Percentiles rank a stretch among this genome's conserved stretches.
Evolutionary conservation across 2,113 vertebrate species (phyloP).

Genomic region (Ophthalmotilapia sp.): DNA sequence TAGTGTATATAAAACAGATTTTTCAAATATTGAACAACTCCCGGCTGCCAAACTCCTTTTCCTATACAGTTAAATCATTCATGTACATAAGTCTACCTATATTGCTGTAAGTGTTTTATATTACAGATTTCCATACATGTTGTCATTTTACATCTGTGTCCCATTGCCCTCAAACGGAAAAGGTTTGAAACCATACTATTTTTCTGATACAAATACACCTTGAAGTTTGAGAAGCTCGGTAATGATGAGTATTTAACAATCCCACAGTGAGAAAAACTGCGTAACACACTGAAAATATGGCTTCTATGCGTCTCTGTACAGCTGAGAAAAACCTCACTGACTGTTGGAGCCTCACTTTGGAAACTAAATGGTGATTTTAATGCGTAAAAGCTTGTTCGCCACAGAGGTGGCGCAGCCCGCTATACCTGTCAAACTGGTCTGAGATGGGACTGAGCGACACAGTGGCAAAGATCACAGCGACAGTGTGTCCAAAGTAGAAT

Average conservation of each 20-base stretch:
- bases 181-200: background rate
- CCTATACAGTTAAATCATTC: slow-evolving; percentile 2
- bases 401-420: background rate
- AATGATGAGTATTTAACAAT: background rate
- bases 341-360: background rate
- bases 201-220: background rate
- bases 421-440: slow-evolving; percentile 35
- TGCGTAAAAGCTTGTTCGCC: background rate
- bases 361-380: background rate
- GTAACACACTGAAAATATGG: background rate
- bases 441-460: background rate
- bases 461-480: slow-evolving; percentile 11
- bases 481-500: slow-evolving; percentile 9
- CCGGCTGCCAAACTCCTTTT: background rate
- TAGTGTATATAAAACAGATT: slow-evolving; percentile 2
- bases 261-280: background rate
- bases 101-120: background rate
- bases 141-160: background rate
- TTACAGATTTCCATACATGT: slow-evolving; percentile 12
- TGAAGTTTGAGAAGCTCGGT: background rate
- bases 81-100: background rate
- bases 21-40: background rate
- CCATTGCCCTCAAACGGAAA: background rate
- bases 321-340: background rate
- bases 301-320: background rate